phyloP scores from a whole-genome alignment of 2,797 vertebrate species.

The Tenualosa ilisha region DNA sequence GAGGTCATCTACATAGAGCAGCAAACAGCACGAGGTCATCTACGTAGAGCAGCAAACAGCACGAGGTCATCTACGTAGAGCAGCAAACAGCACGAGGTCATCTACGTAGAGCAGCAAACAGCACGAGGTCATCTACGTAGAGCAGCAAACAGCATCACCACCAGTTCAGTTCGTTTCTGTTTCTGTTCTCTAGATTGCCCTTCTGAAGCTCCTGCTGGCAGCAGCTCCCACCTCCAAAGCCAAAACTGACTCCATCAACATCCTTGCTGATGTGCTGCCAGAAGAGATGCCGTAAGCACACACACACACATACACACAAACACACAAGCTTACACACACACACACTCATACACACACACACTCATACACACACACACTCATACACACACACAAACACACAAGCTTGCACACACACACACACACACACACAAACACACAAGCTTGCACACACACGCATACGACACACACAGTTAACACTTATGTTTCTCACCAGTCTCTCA shows the following conservation, averaged over 20 bases:
- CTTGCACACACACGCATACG: background rate
- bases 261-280: slow-evolving; percentile 92
- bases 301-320: background rate
- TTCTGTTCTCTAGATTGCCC: slow-evolving; percentile 78
- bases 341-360: background rate
- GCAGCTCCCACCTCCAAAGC: slow-evolving; percentile 97
- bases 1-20: no score
- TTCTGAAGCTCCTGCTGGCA: slow-evolving; percentile 93
- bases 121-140: no score
- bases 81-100: no score
- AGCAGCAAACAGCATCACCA: no score
- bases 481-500: background rate
- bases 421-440: background rate
- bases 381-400: no score
- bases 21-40: no score
- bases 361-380: slow-evolving; percentile 6
- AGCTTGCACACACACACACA: background rate
- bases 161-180: background rate
- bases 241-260: slow-evolving; percentile 98
- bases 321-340: background rate
- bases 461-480: background rate
- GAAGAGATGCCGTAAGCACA: slow-evolving; percentile 97
- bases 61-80: no score
- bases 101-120: no score
- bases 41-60: no score